phyloP scores from a whole-genome alignment of 2,113 vertebrate genomes.

The Myotis yumanensis region DNA sequence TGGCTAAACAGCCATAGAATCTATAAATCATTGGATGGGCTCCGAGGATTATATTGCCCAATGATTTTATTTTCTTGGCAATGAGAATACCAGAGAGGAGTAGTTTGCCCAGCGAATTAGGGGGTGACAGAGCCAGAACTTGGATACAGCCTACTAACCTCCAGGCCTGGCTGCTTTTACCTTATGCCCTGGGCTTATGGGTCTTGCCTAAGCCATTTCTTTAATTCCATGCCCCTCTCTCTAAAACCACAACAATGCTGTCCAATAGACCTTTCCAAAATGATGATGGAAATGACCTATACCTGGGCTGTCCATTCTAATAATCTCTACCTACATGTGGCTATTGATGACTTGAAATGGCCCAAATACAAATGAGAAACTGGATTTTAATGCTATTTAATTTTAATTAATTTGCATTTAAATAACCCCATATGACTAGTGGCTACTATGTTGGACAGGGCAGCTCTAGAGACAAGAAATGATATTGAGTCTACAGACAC shows the following conservation, averaged over 20 bases:
- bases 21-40: neutral
- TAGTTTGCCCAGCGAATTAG: neutral
- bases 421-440: neutral
- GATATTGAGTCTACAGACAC: neutral
- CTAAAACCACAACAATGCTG: neutral
- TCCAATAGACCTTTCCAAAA: neutral
- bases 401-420: neutral
- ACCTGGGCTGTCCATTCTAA: neutral
- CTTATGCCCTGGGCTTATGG: neutral
- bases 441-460: neutral
- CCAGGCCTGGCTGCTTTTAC: neutral
- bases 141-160: neutral
- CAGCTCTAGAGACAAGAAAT: neutral
- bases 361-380: neutral
- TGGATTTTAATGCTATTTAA: conserved; percentile 20
- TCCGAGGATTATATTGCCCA: neutral
- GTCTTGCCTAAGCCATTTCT: neutral
- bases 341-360: neutral
- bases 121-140: neutral
- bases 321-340: neutral
- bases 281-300: neutral
- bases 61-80: neutral
- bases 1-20: neutral
- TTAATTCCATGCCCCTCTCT: neutral
- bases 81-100: neutral